phyloP scores from a whole-genome alignment of 2,113 vertebrate genomes.

The Lampris megalopsis region DNA sequence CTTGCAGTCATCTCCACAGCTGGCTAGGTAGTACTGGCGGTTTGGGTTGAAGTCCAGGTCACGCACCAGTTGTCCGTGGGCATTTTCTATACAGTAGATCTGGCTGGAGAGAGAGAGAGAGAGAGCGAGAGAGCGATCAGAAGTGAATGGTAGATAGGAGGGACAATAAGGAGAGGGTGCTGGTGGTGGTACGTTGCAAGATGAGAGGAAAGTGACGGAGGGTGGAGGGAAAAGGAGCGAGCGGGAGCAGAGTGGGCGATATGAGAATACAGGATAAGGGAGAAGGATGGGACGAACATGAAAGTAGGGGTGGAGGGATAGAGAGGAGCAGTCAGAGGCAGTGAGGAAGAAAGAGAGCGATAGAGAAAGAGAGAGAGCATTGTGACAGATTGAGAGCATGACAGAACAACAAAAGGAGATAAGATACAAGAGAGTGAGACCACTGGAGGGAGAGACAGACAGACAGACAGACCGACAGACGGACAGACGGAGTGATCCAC shows the following conservation, averaged over 20 bases:
- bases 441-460: slow-evolving; percentile 21
- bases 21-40: slow-evolving; percentile 97
- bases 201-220: slow-evolving; percentile 19
- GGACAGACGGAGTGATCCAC: slow-evolving; percentile 40
- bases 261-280: background rate
- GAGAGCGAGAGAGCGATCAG: slow-evolving; percentile 11
- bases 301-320: slow-evolving; percentile 19
- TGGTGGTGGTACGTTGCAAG: no score
- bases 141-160: slow-evolving; percentile 6
- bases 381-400: background rate
- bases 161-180: background rate
- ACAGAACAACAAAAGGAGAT: background rate
- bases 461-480: slow-evolving; percentile 2
- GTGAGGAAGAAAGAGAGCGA: slow-evolving; percentile 9
- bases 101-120: slow-evolving; percentile 83
- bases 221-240: slow-evolving; percentile 13
- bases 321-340: background rate
- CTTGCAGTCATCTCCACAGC: slow-evolving; percentile 99
- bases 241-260: background rate
- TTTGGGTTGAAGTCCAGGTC: slow-evolving; percentile 99
- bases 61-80: slow-evolving; percentile 96
- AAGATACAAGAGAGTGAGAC: background rate
- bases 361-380: background rate
- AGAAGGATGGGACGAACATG: background rate
- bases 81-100: slow-evolving; percentile 98